A percentile compares a stretch with the other conserved stretches of the same genome.
These are phyloP conservation scores for Lycodopsis pacificus DNA, from an alignment of 2,797 vertebrate species.

Conservation along the genomic window DNA sequence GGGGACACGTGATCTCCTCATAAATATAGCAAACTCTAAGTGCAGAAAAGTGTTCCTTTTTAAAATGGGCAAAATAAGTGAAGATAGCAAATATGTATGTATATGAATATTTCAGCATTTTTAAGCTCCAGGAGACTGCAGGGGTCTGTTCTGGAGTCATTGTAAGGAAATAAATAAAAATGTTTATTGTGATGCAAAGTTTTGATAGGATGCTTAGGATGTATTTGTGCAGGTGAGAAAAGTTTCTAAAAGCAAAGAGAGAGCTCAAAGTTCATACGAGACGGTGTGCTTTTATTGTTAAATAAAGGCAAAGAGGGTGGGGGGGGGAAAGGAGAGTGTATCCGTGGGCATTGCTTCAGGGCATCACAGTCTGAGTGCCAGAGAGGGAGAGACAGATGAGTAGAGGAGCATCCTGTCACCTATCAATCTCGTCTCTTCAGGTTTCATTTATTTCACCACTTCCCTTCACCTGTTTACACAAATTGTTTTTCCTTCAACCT, in stretches of 20 bases:
- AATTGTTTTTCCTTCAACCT: slow-evolving; percentile 65
- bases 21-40: slow-evolving; percentile 87
- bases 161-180: slow-evolving; percentile 20
- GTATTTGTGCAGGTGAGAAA: slow-evolving; percentile 62
- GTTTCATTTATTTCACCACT: slow-evolving; percentile 69
- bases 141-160: slow-evolving; percentile 51
- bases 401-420: slow-evolving; percentile 72
- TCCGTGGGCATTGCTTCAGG: slow-evolving; percentile 84
- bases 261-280: slow-evolving; percentile 72
- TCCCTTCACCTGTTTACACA: slow-evolving; percentile 65
- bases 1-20: slow-evolving; percentile 78
- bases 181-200: slow-evolving; percentile 31
- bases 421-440: slow-evolving; percentile 76
- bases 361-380: slow-evolving; percentile 77
- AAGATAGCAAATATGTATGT: slow-evolving; percentile 71
- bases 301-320: slow-evolving; percentile 71
- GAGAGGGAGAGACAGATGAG: slow-evolving; percentile 50
- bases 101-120: slow-evolving; percentile 86
- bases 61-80: slow-evolving; percentile 63
- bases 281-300: slow-evolving; percentile 69
- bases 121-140: slow-evolving; percentile 66
- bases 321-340: slow-evolving; percentile 52
- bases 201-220: slow-evolving; percentile 41
- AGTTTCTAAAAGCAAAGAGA: slow-evolving; percentile 69
- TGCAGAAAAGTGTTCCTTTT: slow-evolving; percentile 86